Conservation (phyloP, 1,140 invertebrate species). For the Drosophila ironensis region DNA sequence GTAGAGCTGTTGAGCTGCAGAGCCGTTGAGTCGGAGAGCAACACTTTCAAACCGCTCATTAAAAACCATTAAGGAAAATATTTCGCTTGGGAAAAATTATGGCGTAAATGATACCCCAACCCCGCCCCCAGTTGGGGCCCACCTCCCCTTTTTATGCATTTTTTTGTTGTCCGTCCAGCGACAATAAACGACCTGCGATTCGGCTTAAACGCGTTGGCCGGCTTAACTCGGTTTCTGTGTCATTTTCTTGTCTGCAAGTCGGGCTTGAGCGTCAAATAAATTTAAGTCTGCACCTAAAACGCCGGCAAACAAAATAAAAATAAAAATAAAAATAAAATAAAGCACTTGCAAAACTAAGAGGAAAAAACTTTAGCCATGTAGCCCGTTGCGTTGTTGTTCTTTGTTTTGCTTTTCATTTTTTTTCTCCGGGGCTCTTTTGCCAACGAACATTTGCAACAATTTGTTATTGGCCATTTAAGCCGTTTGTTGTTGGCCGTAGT, state of each 20-base stretch:
- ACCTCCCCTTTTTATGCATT: not conserved
- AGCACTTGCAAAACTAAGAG: slow-evolving; percentile 19
- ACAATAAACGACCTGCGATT: slow-evolving; percentile 49
- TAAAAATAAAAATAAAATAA: too few relatives aligned
- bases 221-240: slow-evolving; percentile 75
- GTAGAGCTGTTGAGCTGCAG: not conserved
- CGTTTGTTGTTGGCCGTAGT: slow-evolving; percentile 55
- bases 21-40: too few relatives aligned
- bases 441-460: slow-evolving; percentile 68
- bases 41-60: slow-evolving; percentile 65
- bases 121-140: slow-evolving; percentile 10
- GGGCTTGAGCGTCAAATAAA: slow-evolving; percentile 73
- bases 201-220: slow-evolving; percentile 46
- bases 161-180: slow-evolving; percentile 1
- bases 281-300: slow-evolving; percentile 65
- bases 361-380: slow-evolving; percentile 20
- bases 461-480: slow-evolving; percentile 79
- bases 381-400: slow-evolving; percentile 44
- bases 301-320: slow-evolving; percentile 47
- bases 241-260: slow-evolving; percentile 74
- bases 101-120: slow-evolving; percentile 71
- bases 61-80: slow-evolving; percentile 78
- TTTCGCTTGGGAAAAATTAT: slow-evolving; percentile 73
- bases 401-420: slow-evolving; percentile 5
- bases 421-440: slow-evolving; percentile 23